Evolutionary conservation across 1,140 invertebrate genomes (phyloP), one percentile per base, ranked within the genome.

Genomic region (Ceratina japonica): DNA sequence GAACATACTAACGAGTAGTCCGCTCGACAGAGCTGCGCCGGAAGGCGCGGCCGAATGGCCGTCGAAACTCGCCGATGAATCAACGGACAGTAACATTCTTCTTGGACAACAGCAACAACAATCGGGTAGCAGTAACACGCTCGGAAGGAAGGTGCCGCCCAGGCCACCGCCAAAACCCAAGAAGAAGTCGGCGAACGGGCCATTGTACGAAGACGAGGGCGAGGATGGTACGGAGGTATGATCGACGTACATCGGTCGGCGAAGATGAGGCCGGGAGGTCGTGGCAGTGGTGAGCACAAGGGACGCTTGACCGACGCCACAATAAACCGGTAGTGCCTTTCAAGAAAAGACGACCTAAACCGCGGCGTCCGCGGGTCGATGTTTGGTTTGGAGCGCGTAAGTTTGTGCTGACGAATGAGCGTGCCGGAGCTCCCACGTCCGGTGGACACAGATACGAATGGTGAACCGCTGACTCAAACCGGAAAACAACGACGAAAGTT

Each of bases 191-290:
- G 85, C 92, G 15, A 93, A 93, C 59, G 93, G 93, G 80, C 96
- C 96, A 44, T 89, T 97, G 59, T 97, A 96, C 85, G 96, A 97
- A 86, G 96, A 97, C 87, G 96, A 97, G 91, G 96, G 96, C 15
- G 96, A 97, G 87, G 96, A 97, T 85, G 96, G 96, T 58, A 97
- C 96, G 84, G 96, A 97, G 93, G 96, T 97, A 92, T 97, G 91
- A 93, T 90, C 79, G 27, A 61, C 59, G 70, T 80, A 73, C 56
- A 64, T 69, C 18, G 80, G 75, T 65, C 80, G 70, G 79, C 81
- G 79, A 69, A 84, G 79, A 83, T 88, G 84, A 89, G 81, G 83
- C 80, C 81, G 81, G 64, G 77, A 85, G 84, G 79, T 87, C 74
- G 85, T 83, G 66, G 75, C 85, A 10, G 78, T 74, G 74, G 56